Conservation (phyloP, 2,888 invertebrate genomes). For the Nasonia oneida region DNA sequence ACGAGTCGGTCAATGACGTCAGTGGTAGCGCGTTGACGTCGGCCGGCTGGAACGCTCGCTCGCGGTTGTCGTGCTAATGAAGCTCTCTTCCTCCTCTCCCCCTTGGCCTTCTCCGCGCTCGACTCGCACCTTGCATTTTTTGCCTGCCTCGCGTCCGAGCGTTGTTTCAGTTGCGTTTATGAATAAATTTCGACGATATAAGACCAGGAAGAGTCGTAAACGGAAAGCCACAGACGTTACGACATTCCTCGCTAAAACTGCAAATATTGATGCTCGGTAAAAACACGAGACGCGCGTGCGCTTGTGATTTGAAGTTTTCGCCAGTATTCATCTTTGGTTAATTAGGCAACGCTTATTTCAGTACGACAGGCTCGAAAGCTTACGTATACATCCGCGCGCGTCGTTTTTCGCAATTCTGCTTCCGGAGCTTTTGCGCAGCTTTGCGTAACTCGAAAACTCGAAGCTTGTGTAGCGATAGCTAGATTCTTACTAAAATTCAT, state of each 20-base stretch:
- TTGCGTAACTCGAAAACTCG: no score
- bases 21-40: constrained; percentile 62
- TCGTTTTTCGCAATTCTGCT: neutral
- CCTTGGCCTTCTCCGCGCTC: neutral
- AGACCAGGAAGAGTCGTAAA: neutral
- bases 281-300: neutral
- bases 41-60: constrained; percentile 64
- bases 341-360: neutral
- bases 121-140: neutral
- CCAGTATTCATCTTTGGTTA: neutral
- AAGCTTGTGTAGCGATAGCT: no score
- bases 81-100: constrained; percentile 41
- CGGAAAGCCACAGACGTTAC: neutral
- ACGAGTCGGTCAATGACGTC: constrained; percentile 64
- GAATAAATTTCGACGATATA: neutral
- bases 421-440: neutral
- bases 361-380: neutral
- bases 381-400: neutral
- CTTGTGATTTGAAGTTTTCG: neutral
- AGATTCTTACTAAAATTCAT: no score
- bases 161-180: no score
- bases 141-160: neutral
- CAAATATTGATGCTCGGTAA: neutral
- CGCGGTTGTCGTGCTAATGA: constrained; percentile 60
- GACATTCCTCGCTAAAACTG: neutral